Conservation (phyloP, 2,113 vertebrate genomes). For the Heliornis fulica region DNA sequence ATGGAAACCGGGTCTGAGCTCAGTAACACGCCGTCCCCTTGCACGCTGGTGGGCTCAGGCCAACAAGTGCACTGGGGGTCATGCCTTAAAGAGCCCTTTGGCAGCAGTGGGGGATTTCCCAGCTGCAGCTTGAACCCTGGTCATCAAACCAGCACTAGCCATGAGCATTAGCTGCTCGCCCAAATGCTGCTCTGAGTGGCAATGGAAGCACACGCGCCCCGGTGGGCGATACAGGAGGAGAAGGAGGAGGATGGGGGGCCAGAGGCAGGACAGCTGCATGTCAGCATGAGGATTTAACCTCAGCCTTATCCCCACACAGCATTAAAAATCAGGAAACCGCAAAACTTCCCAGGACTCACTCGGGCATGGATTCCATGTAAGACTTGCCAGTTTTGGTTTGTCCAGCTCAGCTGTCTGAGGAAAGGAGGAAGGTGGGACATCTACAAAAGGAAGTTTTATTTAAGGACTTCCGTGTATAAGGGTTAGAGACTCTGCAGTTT, state of each 20-base stretch:
- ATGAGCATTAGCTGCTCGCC: background rate
- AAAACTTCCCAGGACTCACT: background rate
- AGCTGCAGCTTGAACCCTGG: background rate
- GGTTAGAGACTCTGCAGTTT: background rate
- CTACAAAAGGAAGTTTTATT: background rate
- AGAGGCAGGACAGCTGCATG: background rate
- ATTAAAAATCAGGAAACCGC: background rate
- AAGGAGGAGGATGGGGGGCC: background rate
- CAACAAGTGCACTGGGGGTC: background rate
- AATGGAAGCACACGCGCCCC: background rate
- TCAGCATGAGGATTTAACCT: background rate
- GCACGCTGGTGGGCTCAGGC: fast-evolving
- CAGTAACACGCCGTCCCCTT: fast-evolving
- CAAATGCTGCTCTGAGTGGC: background rate
- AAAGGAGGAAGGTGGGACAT: background rate
- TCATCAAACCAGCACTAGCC: background rate
- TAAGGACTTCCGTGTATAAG: background rate
- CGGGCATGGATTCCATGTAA: background rate
- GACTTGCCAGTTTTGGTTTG: background rate
- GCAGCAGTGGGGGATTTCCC: background rate
- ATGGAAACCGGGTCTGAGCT: background rate
- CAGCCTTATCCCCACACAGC: background rate
- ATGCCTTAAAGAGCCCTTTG: background rate
- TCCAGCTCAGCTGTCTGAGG: background rate
- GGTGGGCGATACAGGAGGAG: background rate